phyloP scores from a whole-genome alignment of 2,797 vertebrate species.

The Pteronotus mesoamericanus region DNA sequence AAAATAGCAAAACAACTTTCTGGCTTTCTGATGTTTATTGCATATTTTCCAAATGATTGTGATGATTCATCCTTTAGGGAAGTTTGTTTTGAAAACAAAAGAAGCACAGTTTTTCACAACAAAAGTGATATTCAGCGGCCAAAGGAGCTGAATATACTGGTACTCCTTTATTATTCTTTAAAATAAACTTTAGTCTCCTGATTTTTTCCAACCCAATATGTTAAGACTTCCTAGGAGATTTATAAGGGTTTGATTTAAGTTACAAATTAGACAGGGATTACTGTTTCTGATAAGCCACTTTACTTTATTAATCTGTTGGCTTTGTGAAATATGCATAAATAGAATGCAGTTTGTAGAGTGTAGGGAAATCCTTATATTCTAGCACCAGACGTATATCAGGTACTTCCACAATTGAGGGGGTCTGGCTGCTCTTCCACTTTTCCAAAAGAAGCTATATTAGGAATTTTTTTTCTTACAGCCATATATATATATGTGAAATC shows the following conservation, averaged over 20 bases:
- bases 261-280: conserved; percentile 52
- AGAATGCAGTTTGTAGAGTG: not conserved
- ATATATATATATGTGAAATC: not conserved
- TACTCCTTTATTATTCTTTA: not conserved
- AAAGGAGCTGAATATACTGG: not conserved
- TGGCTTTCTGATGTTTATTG: conserved; percentile 65
- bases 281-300: conserved; percentile 42
- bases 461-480: conserved; percentile 5
- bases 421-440: not conserved
- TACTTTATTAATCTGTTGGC: conserved; percentile 33
- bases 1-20: conserved; percentile 58
- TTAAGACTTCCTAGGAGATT: not conserved
- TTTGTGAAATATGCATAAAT: conserved; percentile 55
- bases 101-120: conserved; percentile 23
- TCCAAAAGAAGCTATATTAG: conserved; percentile 4
- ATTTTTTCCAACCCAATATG: not conserved
- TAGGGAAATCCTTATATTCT: conserved; percentile 25
- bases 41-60: conserved; percentile 45
- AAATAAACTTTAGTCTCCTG: not conserved
- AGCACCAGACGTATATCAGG: not conserved
- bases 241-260: not conserved
- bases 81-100: conserved; percentile 49
- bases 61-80: conserved; percentile 43
- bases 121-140: not conserved
- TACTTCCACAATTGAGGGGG: not conserved